Conservation (phyloP, 2,888 invertebrate species). For the Cosmorhoe ocellata region DNA sequence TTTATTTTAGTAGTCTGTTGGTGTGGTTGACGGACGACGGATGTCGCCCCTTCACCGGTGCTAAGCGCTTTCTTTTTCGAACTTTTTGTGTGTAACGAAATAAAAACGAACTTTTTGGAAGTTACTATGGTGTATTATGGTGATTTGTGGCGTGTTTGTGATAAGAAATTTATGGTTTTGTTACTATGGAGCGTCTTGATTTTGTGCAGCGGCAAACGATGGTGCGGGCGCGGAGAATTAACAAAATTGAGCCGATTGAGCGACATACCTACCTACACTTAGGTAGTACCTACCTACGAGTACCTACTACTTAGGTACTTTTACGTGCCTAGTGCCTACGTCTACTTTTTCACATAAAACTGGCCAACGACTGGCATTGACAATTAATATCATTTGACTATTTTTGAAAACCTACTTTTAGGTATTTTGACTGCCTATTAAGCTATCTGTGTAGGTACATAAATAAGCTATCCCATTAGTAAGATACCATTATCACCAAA, state of each 20-base stretch:
- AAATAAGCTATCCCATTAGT: too few species aligned
- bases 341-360: conserved; percentile 46
- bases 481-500: too few species aligned
- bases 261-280: conserved; percentile 30
- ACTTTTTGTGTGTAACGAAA: conserved; percentile 57
- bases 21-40: conserved; percentile 61
- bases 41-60: conserved; percentile 59
- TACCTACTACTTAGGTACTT: too few species aligned
- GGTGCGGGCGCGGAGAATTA: conserved; percentile 12
- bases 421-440: too few species aligned
- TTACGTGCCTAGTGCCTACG: conserved; percentile 51
- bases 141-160: conserved; percentile 43
- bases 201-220: conserved; percentile 24
- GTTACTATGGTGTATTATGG: conserved; percentile 57
- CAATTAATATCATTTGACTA: too few species aligned
- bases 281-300: not conserved
- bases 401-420: too few species aligned
- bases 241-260: conserved; percentile 55
- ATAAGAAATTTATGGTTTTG: conserved; percentile 49
- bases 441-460: too few species aligned
- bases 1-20: too few species aligned
- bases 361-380: too few species aligned
- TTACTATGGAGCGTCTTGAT: conserved; percentile 38
- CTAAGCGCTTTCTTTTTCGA: conserved; percentile 50
- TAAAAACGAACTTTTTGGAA: conserved; percentile 56